Percentiles rank a stretch among this genome's conserved stretches.
Conservation (phyloP, 2,888 invertebrate genomes). For the Electrophaes corylata region DNA sequence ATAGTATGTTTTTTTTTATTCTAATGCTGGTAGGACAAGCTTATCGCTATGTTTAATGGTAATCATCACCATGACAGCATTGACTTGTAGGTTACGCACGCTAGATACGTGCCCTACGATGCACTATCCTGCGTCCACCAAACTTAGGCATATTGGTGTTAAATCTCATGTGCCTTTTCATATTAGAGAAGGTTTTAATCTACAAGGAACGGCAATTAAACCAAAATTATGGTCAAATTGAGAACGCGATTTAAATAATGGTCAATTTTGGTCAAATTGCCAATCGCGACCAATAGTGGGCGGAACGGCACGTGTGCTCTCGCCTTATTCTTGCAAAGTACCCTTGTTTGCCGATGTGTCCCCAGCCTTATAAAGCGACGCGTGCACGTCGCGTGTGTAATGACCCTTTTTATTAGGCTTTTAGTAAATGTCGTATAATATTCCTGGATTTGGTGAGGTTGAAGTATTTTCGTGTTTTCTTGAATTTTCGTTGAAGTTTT, state of each 20-base stretch:
- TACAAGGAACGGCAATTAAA: neutral
- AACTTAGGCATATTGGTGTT: no score
- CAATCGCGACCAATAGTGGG: conserved; percentile 46
- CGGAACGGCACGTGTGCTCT: conserved; percentile 53
- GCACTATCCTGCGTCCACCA: no score
- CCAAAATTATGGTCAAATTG: conserved; percentile 11
- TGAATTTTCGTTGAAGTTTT: neutral
- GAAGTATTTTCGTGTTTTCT: conserved; percentile 6
- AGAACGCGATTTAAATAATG: conserved; percentile 20
- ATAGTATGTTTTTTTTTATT: no score
- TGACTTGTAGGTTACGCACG: no score
- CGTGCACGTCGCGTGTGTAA: conserved; percentile 70
- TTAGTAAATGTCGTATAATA: conserved; percentile 49
- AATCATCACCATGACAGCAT: no score
- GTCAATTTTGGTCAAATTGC: conserved; percentile 61
- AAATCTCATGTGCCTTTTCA: no score
- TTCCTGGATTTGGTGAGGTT: conserved; percentile 9
- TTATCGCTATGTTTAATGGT: no score
- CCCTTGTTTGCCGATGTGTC: conserved; percentile 55
- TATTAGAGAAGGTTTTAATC: conserved; percentile 3
- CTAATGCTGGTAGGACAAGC: no score
- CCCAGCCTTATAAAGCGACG: conserved; percentile 47
- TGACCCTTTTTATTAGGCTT: conserved; percentile 62
- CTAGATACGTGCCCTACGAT: no score
- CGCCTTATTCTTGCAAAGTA: conserved; percentile 44